These are phyloP conservation scores for Drosophila auraria DNA, from an alignment of 1,140 invertebrate species.

Conservation along the genomic window DNA sequence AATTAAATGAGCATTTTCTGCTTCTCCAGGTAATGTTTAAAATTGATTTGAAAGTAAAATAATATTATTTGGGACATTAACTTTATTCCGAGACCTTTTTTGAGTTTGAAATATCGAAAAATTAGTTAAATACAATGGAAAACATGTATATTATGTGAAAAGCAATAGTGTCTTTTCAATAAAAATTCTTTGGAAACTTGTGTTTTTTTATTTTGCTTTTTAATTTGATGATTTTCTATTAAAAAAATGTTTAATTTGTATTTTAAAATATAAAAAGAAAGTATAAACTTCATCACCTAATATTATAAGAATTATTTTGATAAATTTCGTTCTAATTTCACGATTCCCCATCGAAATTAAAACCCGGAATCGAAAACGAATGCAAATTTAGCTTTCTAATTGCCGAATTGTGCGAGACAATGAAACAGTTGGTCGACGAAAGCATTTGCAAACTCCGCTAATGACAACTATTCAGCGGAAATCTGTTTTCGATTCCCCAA, in stretches of 20 bases:
- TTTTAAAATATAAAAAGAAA: too few species aligned
- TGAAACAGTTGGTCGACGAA: conserved; percentile 36
- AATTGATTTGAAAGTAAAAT: too few species aligned
- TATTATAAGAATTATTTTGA: background rate
- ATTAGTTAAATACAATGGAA: too few species aligned
- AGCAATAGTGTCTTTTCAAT: background rate
- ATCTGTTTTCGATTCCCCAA: conserved; percentile 29
- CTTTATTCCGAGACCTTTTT: too few species aligned
- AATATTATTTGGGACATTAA: background rate
- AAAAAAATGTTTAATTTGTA: too few species aligned
- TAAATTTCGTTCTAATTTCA: background rate
- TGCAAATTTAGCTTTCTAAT: conserved; percentile 16
- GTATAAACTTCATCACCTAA: too few species aligned
- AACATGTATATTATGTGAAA: too few species aligned
- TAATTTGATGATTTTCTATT: too few species aligned
- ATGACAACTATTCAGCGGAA: conserved; percentile 56
- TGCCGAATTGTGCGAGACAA: conserved; percentile 34
- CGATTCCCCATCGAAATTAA: background rate
- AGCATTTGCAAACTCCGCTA: conserved; percentile 28
- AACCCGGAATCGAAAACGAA: background rate
- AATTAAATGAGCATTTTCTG: background rate
- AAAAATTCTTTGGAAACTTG: background rate
- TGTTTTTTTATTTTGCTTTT: too few species aligned
- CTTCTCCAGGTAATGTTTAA: too few species aligned
- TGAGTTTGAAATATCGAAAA: too few species aligned